Conservation (phyloP, 2,113 vertebrate species). For the Brachyhypopomus occidentalis region DNA sequence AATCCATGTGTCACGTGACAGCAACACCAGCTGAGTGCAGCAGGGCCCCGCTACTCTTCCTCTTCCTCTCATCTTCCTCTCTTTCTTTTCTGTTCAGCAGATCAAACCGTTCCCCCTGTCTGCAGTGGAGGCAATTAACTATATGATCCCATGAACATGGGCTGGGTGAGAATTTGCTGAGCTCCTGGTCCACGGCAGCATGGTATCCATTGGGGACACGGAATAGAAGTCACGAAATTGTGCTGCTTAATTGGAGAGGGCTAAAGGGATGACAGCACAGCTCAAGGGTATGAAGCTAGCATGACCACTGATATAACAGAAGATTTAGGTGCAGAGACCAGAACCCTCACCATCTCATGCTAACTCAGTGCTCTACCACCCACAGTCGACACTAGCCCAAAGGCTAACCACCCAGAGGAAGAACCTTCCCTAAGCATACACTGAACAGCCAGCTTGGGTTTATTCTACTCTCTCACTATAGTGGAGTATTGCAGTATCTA, state of each 20-base stretch:
- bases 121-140: conserved; percentile 36
- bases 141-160: neutral
- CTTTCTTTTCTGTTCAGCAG: neutral
- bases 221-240: neutral
- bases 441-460: neutral
- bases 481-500: neutral
- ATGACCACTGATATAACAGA: conserved; percentile 5
- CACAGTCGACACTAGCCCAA: neutral
- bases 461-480: neutral
- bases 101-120: conserved; percentile 3
- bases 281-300: neutral
- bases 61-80: neutral
- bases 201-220: conserved; percentile 8
- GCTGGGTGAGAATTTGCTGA: neutral
- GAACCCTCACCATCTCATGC: neutral
- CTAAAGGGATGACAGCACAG: conserved; percentile 1
- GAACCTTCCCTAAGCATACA: neutral
- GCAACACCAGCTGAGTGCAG: neutral
- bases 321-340: neutral
- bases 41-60: neutral
- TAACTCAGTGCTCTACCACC: neutral
- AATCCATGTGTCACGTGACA: neutral
- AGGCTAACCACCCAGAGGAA: neutral
- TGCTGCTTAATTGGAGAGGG: conserved; percentile 43
- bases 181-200: neutral